These are phyloP conservation scores for Eretmocerus hayati DNA, from an alignment of 2,888 invertebrate genomes.

Conservation along the genomic window DNA sequence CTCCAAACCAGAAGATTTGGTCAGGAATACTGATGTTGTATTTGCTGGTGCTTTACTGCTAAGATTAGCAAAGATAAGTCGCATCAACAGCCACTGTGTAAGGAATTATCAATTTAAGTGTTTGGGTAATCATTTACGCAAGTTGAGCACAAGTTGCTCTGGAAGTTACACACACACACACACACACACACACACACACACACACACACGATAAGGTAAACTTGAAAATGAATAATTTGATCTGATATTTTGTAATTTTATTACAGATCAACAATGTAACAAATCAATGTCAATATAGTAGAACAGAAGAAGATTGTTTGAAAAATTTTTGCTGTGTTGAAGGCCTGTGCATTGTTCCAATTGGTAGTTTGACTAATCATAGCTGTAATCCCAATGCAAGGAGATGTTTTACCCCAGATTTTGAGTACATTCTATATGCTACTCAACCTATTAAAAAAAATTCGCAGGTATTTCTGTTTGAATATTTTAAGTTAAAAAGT, in stretches of 20 bases:
- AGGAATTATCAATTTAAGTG: constrained; percentile 6
- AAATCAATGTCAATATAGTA: not conserved
- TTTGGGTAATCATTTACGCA: too few relatives aligned
- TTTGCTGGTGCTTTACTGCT: constrained; percentile 61
- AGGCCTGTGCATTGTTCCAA: constrained; percentile 61
- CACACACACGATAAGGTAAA: not conserved
- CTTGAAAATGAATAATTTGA: not conserved
- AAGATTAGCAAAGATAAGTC: constrained; percentile 70
- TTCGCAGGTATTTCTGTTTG: constrained; percentile 49
- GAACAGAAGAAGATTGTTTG: constrained; percentile 23
- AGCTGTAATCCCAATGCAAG: constrained; percentile 80
- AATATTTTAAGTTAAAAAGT: not conserved
- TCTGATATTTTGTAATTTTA: not conserved
- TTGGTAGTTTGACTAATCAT: constrained; percentile 76
- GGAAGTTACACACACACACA: too few relatives aligned
- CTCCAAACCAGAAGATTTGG: constrained; percentile 38
- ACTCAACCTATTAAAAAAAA: constrained; percentile 64
- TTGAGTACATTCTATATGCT: constrained; percentile 47
- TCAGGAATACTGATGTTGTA: constrained; percentile 38
- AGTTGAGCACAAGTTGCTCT: too few relatives aligned
- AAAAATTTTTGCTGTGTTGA: constrained; percentile 28
- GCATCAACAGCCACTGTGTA: constrained; percentile 71
- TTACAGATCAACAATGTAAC: constrained; percentile 4
- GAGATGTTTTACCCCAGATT: constrained; percentile 38
- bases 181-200: too few relatives aligned